Conservation (phyloP, 2,797 vertebrate genomes). For the Acanthiza pusilla region DNA sequence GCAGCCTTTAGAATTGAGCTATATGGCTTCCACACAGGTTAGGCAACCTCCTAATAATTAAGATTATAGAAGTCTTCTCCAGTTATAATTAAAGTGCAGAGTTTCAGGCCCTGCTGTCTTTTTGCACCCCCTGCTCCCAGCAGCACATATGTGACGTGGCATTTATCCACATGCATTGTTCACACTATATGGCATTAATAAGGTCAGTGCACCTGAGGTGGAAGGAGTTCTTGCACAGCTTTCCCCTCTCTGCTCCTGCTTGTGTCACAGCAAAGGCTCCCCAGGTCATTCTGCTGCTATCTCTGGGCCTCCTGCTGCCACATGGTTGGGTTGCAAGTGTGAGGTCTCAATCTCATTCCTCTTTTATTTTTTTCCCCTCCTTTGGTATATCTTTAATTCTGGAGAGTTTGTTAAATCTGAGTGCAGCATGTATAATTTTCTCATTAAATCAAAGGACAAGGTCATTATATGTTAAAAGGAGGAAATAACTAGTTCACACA, state of each 20-base stretch:
- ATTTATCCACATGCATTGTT: not conserved
- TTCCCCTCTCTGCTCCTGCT: not conserved
- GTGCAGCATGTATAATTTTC: constrained; percentile 68
- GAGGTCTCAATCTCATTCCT: not conserved
- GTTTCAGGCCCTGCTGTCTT: not conserved
- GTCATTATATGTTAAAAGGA: constrained; percentile 63
- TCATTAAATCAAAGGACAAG: constrained; percentile 71
- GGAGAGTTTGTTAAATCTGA: constrained; percentile 65
- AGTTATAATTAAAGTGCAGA: not conserved
- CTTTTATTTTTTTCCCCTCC: not conserved
- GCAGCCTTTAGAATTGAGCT: not conserved
- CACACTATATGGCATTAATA: not conserved
- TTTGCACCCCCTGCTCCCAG: not conserved
- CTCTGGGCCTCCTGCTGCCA: constrained; percentile 33
- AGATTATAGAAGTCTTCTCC: not conserved
- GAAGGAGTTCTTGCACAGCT: not conserved
- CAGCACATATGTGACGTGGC: not conserved
- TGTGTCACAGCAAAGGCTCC: not conserved
- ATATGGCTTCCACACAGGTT: not conserved
- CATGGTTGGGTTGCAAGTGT: constrained; percentile 8
- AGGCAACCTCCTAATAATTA: not conserved
- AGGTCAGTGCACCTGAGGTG: not conserved
- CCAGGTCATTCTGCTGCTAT: not conserved
- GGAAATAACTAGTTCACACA: constrained; percentile 58
- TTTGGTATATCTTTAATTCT: constrained; percentile 46